phyloP scores from a whole-genome alignment of 2,797 vertebrate genomes.

The Liasis olivaceus region DNA sequence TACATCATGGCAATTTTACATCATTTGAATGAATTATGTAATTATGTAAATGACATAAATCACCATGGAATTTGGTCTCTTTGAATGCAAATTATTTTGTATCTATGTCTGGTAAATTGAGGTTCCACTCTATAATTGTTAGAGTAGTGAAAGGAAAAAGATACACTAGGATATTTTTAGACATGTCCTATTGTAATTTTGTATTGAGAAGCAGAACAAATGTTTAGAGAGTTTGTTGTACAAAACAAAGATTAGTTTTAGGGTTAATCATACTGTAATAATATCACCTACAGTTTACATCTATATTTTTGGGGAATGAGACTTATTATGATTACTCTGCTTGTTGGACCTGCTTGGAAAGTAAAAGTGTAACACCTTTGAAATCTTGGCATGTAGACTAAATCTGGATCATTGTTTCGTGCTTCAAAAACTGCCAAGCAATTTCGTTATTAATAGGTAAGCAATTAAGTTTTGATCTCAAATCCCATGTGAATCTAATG shows the following conservation, averaged over 20 bases:
- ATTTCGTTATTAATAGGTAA: too few relatives aligned
- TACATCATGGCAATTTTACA: background rate
- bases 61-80: background rate
- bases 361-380: background rate
- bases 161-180: conserved; percentile 53
- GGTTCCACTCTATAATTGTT: conserved; percentile 44
- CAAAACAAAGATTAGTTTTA: background rate
- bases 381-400: background rate
- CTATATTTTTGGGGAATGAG: background rate
- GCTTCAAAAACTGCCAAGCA: too few relatives aligned
- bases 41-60: background rate
- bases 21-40: background rate
- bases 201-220: conserved; percentile 35
- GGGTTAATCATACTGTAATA: background rate
- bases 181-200: conserved; percentile 43
- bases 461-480: too few relatives aligned
- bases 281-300: background rate
- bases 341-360: background rate
- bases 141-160: conserved; percentile 42
- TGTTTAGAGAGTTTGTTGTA: conserved; percentile 43
- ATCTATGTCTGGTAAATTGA: background rate
- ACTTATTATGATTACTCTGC: background rate
- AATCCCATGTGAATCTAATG: too few relatives aligned
- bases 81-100: background rate
- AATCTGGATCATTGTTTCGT: background rate